Percentiles rank a stretch among this genome's conserved stretches.
Conservation (phyloP, 2,797 vertebrate species). For the Melanotaenia trifasciata region DNA sequence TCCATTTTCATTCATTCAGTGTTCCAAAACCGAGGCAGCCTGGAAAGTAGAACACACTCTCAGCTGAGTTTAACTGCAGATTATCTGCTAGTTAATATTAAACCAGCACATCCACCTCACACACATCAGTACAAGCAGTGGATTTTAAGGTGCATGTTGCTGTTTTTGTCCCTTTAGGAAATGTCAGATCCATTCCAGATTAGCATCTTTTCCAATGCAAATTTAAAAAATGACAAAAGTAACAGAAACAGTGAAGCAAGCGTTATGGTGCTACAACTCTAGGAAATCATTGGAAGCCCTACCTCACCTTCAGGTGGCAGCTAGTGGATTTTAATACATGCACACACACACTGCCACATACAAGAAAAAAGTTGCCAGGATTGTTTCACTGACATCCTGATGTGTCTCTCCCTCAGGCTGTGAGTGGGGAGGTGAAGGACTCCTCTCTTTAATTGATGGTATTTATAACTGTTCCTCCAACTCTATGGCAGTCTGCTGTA, state of each 20-base stretch:
- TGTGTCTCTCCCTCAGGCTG: conserved; percentile 81
- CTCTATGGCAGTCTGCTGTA: conserved; percentile 58
- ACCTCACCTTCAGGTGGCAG: conserved; percentile 26
- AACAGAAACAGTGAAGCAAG: neutral
- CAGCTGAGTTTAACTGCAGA: conserved; percentile 6
- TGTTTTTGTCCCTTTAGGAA: conserved; percentile 4
- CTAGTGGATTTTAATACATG: conserved; percentile 25
- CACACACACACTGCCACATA: neutral
- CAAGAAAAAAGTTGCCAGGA: conserved; percentile 28
- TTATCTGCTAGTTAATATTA: conserved; percentile 31
- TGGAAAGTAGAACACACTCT: conserved; percentile 22
- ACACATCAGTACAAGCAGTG: neutral
- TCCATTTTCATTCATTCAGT: conserved; percentile 18
- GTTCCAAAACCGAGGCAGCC: conserved; percentile 2
- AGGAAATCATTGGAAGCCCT: conserved; percentile 6
- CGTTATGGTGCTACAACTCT: conserved; percentile 12
- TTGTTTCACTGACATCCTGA: conserved; percentile 62
- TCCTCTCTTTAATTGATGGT: conserved; percentile 78
- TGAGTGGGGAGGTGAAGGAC: conserved; percentile 76
- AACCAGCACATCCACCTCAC: conserved; percentile 17
- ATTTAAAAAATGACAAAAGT: conserved; percentile 10
- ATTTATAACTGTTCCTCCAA: conserved; percentile 78
- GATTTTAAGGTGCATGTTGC: conserved; percentile 10
- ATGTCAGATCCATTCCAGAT: conserved; percentile 9
- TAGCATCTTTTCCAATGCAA: conserved; percentile 3